A percentile compares a stretch with the other conserved stretches of the same genome.
phyloP scores from a whole-genome alignment of 1,140 invertebrate genomes.

The Cyclargus thomasi region DNA sequence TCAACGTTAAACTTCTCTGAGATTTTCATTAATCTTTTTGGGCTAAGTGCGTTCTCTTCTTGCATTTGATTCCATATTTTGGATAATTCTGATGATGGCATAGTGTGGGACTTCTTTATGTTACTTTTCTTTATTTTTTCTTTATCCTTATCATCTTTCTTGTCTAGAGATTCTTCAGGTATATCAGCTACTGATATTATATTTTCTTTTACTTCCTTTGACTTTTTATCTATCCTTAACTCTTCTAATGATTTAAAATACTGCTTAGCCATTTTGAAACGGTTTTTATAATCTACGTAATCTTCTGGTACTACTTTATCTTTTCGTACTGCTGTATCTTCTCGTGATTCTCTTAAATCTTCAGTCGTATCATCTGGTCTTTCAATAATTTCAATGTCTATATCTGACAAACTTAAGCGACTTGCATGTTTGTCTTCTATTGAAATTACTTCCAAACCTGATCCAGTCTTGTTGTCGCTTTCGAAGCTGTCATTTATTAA shows the following conservation, averaged over 20 bases:
- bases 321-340: conserved; percentile 23
- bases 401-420: conserved; percentile 59
- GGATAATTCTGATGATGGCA: conserved; percentile 63
- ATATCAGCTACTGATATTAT: conserved; percentile 46
- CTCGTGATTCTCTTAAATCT: conserved; percentile 28
- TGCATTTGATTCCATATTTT: conserved; percentile 58
- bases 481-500: conserved; percentile 22
- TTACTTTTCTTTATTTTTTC: conserved; percentile 35
- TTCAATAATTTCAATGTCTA: conserved; percentile 63
- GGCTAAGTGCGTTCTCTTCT: conserved; percentile 36
- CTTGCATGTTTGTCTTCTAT: conserved; percentile 38
- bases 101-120: conserved; percentile 51
- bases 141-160: conserved; percentile 26
- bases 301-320: conserved; percentile 37
- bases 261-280: conserved; percentile 65
- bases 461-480: conserved; percentile 26
- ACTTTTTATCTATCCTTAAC: conserved; percentile 47
- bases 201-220: conserved; percentile 54
- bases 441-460: conserved; percentile 35
- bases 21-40: conserved; percentile 64
- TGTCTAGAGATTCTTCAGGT: conserved; percentile 54
- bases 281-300: conserved; percentile 60
- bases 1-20: conserved; percentile 74
- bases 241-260: conserved; percentile 71
- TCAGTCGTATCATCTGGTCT: conserved; percentile 41